These are phyloP conservation scores for Scrobipalpa costella DNA, from an alignment of 2,888 invertebrate genomes.

Conservation along the genomic window DNA sequence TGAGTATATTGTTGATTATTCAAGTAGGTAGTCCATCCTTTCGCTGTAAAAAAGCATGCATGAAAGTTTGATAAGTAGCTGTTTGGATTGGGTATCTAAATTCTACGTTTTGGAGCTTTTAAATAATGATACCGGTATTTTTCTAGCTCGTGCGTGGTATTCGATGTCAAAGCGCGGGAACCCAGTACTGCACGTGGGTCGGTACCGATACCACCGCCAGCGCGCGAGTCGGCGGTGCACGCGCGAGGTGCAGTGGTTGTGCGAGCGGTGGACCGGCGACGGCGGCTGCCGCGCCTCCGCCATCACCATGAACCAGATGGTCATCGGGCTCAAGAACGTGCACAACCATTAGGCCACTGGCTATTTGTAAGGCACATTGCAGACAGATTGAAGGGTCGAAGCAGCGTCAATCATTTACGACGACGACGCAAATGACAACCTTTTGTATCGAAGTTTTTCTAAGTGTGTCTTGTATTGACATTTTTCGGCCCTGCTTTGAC, in stretches of 20 bases:
- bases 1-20: too few relatives aligned
- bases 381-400: background rate
- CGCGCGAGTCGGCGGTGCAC: conserved; percentile 36
- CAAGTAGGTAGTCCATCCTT: too few relatives aligned
- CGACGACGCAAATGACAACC: too few relatives aligned
- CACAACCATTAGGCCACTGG: conserved; percentile 40
- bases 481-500: too few relatives aligned
- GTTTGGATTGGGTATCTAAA: background rate
- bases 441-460: too few relatives aligned
- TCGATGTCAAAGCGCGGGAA: conserved; percentile 27
- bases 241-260: conserved; percentile 41
- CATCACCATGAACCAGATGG: conserved; percentile 42
- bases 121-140: background rate
- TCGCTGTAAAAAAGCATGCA: too few relatives aligned
- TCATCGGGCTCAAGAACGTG: conserved; percentile 38
- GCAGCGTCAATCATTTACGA: too few relatives aligned
- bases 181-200: conserved; percentile 28
- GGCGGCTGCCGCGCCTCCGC: conserved; percentile 45
- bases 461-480: too few relatives aligned
- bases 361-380: background rate
- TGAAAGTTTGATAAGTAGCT: background rate
- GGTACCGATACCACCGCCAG: conserved; percentile 31
- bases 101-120: background rate
- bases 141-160: conserved; percentile 26
- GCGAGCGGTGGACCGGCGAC: conserved; percentile 35